Evolutionary conservation across 35 echinoderm and acorn worm genomes (phyloP).

Genomic region (Strongylocentrotus purpuratus): DNA sequence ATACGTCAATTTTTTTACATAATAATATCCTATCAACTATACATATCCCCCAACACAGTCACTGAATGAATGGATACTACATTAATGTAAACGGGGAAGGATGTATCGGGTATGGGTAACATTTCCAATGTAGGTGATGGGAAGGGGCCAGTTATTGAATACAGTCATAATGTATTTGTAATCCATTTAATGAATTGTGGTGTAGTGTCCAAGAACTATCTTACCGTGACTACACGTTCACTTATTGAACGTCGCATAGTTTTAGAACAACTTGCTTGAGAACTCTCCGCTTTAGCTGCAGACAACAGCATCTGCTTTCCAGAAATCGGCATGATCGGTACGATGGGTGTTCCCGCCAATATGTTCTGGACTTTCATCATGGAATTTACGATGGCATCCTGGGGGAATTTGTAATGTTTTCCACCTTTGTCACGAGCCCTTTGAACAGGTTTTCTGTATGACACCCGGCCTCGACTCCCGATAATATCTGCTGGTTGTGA

Average conservation of each 20-base stretch:
- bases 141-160: too few relatives aligned
- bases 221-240: neutral
- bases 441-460: neutral
- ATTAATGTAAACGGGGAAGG: too few relatives aligned
- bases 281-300: neutral
- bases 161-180: too few relatives aligned
- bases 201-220: neutral
- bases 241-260: neutral
- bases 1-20: too few relatives aligned
- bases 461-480: neutral
- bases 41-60: too few relatives aligned
- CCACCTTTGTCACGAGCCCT: neutral
- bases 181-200: neutral
- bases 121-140: too few relatives aligned
- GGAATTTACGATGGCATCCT: neutral
- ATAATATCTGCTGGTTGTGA: neutral
- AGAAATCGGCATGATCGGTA: neutral
- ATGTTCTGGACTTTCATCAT: neutral
- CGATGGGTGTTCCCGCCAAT: neutral
- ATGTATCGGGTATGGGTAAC: too few relatives aligned
- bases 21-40: too few relatives aligned
- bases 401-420: conserved; percentile 11
- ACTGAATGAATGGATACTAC: too few relatives aligned
- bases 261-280: neutral
- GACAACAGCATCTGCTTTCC: neutral